Evolutionary conservation across 2,797 vertebrate species (phyloP).

Genomic region (Adelosebastes latens): DNA sequence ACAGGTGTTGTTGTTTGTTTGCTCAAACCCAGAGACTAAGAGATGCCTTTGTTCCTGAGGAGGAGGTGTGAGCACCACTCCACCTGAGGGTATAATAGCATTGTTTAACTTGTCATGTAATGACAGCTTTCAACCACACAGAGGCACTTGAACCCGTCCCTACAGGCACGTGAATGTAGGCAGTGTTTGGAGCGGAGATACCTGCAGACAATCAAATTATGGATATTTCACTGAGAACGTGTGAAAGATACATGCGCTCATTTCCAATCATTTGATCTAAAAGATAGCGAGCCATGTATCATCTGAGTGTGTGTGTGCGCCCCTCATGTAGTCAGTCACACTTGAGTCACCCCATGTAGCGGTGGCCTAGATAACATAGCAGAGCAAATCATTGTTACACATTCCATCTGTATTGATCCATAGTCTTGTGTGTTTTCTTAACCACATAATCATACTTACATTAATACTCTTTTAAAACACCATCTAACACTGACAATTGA

Average conservation of each 20-base stretch:
- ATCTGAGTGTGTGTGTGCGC: not conserved
- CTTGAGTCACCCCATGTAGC: slow-evolving; percentile 1
- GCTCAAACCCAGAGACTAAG: not conserved
- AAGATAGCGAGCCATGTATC: not conserved
- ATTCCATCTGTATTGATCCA: slow-evolving; percentile 36
- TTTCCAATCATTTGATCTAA: not conserved
- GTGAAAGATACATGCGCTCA: not conserved
- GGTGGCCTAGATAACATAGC: slow-evolving; percentile 15
- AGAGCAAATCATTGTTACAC: slow-evolving; percentile 6
- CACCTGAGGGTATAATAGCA: not conserved
- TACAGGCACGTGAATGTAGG: not conserved
- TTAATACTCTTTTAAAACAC: slow-evolving; percentile 13
- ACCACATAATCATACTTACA: not conserved
- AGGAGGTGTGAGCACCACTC: not conserved
- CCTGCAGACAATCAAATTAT: slow-evolving; percentile 21
- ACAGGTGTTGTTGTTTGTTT: not conserved
- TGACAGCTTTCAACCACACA: slow-evolving; percentile 53
- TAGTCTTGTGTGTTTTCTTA: not conserved
- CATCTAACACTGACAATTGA: not conserved
- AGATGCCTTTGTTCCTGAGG: not conserved
- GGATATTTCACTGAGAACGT: not conserved
- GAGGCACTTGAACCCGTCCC: slow-evolving; percentile 52
- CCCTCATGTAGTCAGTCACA: slow-evolving; percentile 3
- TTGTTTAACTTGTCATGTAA: slow-evolving; percentile 45
- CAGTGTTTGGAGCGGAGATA: not conserved